Evolutionary conservation across 2,888 invertebrate genomes (phyloP), one percentile per base, ranked within the genome.

Genomic region (Melitaea athalia): DNA sequence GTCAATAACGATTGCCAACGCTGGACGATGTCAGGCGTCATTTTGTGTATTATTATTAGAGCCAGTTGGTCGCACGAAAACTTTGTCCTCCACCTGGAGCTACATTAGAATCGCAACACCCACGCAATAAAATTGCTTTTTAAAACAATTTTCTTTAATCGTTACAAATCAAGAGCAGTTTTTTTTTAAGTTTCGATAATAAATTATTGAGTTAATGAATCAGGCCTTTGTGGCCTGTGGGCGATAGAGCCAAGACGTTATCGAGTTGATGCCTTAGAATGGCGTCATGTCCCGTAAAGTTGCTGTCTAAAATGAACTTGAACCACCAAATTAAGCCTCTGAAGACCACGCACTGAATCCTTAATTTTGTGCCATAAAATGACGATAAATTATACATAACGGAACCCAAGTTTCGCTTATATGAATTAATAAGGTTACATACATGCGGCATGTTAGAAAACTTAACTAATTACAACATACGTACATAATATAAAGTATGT

Each of bases 1-100:
- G 85, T 83, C 85, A 85, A 86, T 82, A 86, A 83, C 84, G 83
- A 79, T 76, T 77, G 76, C 76, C 77, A 74, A 73, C 72, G 64
- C 70, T 75, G 72, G 75, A 77, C 74, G 72, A 71, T 75, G 69
- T 66, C 72, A 68, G 72, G 64, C 72, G 75, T 76, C 74, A 75
- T 68, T 70, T 74, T 72, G 72, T 71, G 64, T 72, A 80, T 82
- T 83, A 80, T 82, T 83, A 83, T 77, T 78, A 79, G 75, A 76
- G 75, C 65, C 72, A 72, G 73, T 72, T 68, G 63, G 67, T 69
- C 73, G 72, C 72, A 74, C 69, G 73, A 74, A 72, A 72, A 71
- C 70, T 73, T 72, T 74, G 71, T 73, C 72, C 68, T 66, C 72
- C 66, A 50, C 64, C 62, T 66, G 64, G 64, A 63, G 68, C 63